Conservation (phyloP, 1,140 invertebrate species). For the Colletes latitarsis region DNA sequence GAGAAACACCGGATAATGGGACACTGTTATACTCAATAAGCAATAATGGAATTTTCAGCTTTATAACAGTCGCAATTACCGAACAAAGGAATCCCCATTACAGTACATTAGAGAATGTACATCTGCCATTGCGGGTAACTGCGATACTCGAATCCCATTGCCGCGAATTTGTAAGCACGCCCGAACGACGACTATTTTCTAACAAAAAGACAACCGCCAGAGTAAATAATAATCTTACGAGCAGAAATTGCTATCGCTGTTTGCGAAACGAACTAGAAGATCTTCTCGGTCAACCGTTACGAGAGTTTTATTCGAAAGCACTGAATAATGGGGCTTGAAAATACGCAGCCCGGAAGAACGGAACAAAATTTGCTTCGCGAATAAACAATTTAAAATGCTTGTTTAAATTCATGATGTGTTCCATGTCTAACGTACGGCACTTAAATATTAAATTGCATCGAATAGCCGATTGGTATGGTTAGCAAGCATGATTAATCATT, state of each 20-base stretch:
- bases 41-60: constrained; percentile 27
- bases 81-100: not conserved
- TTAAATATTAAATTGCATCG: too few relatives aligned
- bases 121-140: not conserved
- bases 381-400: too few relatives aligned
- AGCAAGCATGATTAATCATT: too few relatives aligned
- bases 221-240: too few relatives aligned
- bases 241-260: not conserved
- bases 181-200: not conserved
- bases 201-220: too few relatives aligned
- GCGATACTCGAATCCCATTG: constrained; percentile 9
- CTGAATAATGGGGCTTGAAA: too few relatives aligned
- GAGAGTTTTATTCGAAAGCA: too few relatives aligned
- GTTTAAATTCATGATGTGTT: too few relatives aligned
- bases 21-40: not conserved
- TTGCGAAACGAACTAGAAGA: not conserved
- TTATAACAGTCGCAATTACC: not conserved
- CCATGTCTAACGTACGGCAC: too few relatives aligned
- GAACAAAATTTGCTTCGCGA: too few relatives aligned
- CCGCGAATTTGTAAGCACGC: not conserved
- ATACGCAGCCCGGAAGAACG: too few relatives aligned
- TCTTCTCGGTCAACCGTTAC: not conserved
- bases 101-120: not conserved
- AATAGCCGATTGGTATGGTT: too few relatives aligned
- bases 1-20: not conserved